phyloP scores from a whole-genome alignment of 2,888 invertebrate species.

The Volucella zonaria region DNA sequence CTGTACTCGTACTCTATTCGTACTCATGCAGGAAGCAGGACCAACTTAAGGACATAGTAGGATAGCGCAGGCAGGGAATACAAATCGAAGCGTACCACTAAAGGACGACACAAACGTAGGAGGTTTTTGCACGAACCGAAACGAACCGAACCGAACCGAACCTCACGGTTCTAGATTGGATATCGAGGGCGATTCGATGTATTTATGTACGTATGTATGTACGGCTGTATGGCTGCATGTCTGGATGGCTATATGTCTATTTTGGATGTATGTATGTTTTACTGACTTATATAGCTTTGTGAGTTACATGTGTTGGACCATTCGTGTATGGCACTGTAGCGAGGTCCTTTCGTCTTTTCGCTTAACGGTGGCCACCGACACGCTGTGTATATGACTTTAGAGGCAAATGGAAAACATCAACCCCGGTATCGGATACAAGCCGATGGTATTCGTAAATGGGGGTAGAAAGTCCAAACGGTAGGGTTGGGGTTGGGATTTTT shows the following conservation, averaged over 20 bases:
- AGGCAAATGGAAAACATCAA: constrained; percentile 72
- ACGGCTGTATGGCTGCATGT: no score
- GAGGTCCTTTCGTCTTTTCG: constrained; percentile 54
- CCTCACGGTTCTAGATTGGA: constrained; percentile 71
- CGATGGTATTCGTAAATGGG: constrained; percentile 39
- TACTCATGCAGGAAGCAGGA: neutral
- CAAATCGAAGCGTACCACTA: constrained; percentile 64
- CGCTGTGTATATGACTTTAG: constrained; percentile 59
- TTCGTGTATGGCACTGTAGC: constrained; percentile 66
- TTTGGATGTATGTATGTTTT: constrained; percentile 29
- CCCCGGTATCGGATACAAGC: constrained; percentile 57
- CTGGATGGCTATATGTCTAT: no score
- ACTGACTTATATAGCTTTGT: constrained; percentile 71
- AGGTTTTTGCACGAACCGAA: constrained; percentile 65
- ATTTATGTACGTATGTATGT: constrained; percentile 64
- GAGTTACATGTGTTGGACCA: constrained; percentile 71
- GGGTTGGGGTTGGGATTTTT: constrained; percentile 24
- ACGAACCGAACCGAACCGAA: constrained; percentile 11
- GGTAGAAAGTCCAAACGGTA: constrained; percentile 31
- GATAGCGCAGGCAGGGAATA: constrained; percentile 42
- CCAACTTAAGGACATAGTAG: neutral
- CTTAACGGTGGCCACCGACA: neutral
- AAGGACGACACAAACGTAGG: constrained; percentile 69
- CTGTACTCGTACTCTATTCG: no score
- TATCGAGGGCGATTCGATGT: constrained; percentile 73